phyloP scores from a whole-genome alignment of 2,888 invertebrate genomes.

The Resseliella maxima region DNA sequence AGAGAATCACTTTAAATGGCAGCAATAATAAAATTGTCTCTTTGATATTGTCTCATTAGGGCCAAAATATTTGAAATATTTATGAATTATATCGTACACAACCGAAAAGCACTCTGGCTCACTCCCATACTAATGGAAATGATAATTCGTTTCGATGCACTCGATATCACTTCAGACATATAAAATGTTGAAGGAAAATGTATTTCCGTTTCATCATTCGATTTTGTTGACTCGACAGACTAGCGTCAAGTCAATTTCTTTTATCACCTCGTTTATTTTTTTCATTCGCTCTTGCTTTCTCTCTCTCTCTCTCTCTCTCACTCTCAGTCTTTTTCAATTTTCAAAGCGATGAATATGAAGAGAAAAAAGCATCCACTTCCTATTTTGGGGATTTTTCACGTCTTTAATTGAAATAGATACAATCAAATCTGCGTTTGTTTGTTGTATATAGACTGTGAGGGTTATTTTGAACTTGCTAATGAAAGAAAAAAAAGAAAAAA shows the following conservation, averaged over 20 bases:
- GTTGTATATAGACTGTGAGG: neutral
- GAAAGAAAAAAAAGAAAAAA: neutral
- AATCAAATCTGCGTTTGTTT: neutral
- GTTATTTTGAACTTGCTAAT: neutral
- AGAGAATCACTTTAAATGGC: neutral
- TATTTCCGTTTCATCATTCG: constrained; percentile 13
- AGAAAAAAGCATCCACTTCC: neutral
- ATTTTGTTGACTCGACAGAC: neutral
- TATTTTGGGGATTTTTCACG: neutral
- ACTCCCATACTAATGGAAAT: constrained; percentile 6
- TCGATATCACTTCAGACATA: constrained; percentile 26
- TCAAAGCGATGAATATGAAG: neutral
- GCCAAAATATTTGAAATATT: constrained; percentile 24
- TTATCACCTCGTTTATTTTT: constrained; percentile 11
- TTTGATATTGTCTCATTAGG: constrained; percentile 27
- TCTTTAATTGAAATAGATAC: constrained; percentile 27
- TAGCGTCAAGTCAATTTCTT: constrained; percentile 5
- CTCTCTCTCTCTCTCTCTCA: too few species aligned
- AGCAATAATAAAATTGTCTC: constrained; percentile 17
- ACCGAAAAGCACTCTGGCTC: neutral
- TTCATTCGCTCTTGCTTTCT: too few species aligned
- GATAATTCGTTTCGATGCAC: constrained; percentile 28
- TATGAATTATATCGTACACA: constrained; percentile 5
- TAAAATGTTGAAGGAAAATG: neutral
- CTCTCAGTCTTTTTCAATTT: neutral